Base-by-base conservation (phyloP, 2,888 invertebrate species). In the Xanthostigma xanthostigma region DNA sequence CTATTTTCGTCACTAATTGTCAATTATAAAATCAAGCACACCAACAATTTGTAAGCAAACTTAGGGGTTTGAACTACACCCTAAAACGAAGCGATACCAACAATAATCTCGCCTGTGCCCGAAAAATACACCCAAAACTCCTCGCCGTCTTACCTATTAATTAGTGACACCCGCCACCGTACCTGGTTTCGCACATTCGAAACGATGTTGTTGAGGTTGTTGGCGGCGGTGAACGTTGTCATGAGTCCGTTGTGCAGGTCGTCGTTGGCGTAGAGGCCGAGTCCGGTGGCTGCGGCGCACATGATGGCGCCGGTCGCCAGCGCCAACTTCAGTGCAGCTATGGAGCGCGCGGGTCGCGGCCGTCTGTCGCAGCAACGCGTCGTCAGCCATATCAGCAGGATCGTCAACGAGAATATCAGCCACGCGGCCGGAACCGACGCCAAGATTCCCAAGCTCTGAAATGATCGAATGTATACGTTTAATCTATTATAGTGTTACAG, bases 281-380 rank as follows among this genome's bases (percentile, higher is more conserved):
- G 78, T 48, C 91, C 93, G 56, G 93, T 83, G 8, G 90, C 86
- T 51, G 87, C 90, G 70, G 91, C 90, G 63, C 91, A 92, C 54
- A 92, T 74, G 51, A 94, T 81, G 46, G 92, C 84, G 12, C 85
- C 81, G 52, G 86, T 78, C 61, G 86, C 85, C 48, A 87, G 71
- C 14, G 83, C 79, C 64, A 85, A 79, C 74, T 86, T 86, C 56
- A 93, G 74, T 58, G 92, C 87, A 45, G 88, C 83, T 66, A 93
- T 89, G 59, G 89, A 89, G 64, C 84, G 82, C 51, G 87, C 84
- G 52, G 90, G 88, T 49, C 91, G 79, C 56, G 91, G 89, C 68
- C 90, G 90, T 60, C 91, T 79, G 74, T 93, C 93, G 76, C 94
- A 94, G 72, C 95, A 95, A 71, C 94, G 78, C 61, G 92, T 91